Base-by-base conservation (phyloP, 2,113 vertebrate species). In the Lepisosteus osseus region DNA sequence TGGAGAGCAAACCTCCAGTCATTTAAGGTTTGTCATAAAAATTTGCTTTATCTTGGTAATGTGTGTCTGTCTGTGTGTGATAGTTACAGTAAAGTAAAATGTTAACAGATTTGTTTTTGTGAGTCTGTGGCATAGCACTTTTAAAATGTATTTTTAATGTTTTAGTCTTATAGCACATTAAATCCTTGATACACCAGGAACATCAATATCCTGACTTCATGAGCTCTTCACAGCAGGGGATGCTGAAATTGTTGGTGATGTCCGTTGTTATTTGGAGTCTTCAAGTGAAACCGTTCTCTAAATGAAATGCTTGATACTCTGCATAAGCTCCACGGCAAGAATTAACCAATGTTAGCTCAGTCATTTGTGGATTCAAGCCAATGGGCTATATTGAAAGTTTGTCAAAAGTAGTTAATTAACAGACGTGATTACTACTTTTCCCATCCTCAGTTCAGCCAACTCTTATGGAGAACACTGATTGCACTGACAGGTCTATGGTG, bases 21-120 rank as follows among this genome's bases (percentile, higher is more conserved):
- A 68, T 84, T 79, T 90, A 84, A 93, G 90, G 91, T 93, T 79
- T 84, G 91, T 91, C 68, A 74, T 51, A 76, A 67, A 77, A 68
- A 29, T 57, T 65, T 69, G 81, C 59, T 78, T 9, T 4, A 17
- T 68, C 71, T 67, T 69, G 8, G 65, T 61, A 71, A 67, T 57
- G 15, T 54, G 65, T 3, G 68, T 73, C 67, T 61, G 43, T 65
- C 71, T 64, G n/a, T 71, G 67, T 45, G 63, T 47, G 1, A 44
- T 29, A 29, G 29, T 29, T 29, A 61, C 59, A 68, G 66, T 44
- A 61, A 51, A 7, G 40, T 42, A 59, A 9, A 65, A 76, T 5
- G 44, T 43, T n/a, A 29, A 44, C 47, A 29, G 62, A 64, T 61
- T 61, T 14, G 13, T 14, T 61, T 15, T 61, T 7, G 59, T 61